Evolutionary conservation across 2,888 invertebrate genomes (phyloP), one percentile per base, ranked within the genome.

Genomic region (Hydraecia micacea): DNA sequence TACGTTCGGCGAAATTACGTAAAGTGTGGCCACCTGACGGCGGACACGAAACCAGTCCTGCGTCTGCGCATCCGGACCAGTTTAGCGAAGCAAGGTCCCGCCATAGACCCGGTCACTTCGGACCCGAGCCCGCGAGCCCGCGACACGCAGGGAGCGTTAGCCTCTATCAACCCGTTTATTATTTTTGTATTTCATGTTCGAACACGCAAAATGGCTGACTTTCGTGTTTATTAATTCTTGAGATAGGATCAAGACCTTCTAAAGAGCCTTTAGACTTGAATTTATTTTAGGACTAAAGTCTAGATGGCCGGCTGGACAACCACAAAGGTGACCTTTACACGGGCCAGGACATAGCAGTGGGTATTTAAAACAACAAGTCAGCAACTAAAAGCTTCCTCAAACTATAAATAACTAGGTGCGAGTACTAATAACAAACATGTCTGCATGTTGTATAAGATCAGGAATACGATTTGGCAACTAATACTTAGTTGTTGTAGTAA

Each of bases 1-100:
- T 90, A 90, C 85, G 81, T 80, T 91, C 89, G 89, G 89, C 90
- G 90, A 91, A 93, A 93, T 95, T 93, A 94, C 93, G 94, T 94
- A 93, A 94, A 93, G 82, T 86, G 81, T 86, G 85, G 86, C 89
- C 93, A 93, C 94, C 93, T 92, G 95, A 92, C 88, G 87, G 81
- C 87, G 86, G 85, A 85, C 88, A 86, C 85, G 84, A 90, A 93
- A 96, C 96, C 95, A 92, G 96, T 95, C 94, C 89, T 82, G 86
- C 81, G 86, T 73, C 68, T 71, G 86, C 80, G 67, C 82, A 82
- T 82, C 76, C 86, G 77, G 86, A 88, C 88, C 88, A 88, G 88
- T 88, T 88, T 87, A 86, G 91, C 88, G 88, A 91, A 92, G 93
- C 96, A 95, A 96, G 96, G 96, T 96, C 96, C 92, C 93, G 92